phyloP scores from a whole-genome alignment of 2,888 invertebrate genomes.

The Drosophila falleni region DNA sequence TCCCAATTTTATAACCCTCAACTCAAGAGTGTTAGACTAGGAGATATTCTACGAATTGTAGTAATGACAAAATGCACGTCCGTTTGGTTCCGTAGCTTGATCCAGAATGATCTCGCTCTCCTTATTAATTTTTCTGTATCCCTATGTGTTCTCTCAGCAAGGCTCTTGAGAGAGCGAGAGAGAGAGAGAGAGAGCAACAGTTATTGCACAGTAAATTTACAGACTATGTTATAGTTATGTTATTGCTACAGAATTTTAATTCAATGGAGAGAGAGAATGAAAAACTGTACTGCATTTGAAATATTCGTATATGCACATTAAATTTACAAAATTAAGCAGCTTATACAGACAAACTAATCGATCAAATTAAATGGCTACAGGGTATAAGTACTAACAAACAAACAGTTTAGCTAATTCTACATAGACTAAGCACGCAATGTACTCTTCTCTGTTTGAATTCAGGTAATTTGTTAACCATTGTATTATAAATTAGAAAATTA shows the following conservation, averaged over 20 bases:
- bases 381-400: slow-evolving; percentile 6
- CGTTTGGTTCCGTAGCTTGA: too few species aligned
- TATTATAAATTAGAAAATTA: slow-evolving; percentile 17
- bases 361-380: not conserved
- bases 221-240: too few species aligned
- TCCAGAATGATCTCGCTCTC: too few species aligned
- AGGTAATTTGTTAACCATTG: slow-evolving; percentile 34
- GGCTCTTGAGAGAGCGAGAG: too few species aligned
- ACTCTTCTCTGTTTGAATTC: slow-evolving; percentile 6
- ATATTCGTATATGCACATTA: not conserved
- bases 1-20: not conserved
- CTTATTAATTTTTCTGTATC: too few species aligned
- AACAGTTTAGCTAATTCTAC: slow-evolving; percentile 23
- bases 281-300: not conserved
- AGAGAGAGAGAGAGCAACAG: too few species aligned
- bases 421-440: slow-evolving; percentile 29
- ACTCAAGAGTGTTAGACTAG: not conserved
- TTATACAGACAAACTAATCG: not conserved
- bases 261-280: too few species aligned
- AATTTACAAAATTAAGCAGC: not conserved
- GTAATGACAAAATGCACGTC: too few species aligned
- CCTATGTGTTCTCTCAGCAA: too few species aligned
- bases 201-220: too few species aligned
- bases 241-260: too few species aligned
- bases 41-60: slow-evolving; percentile 1